A percentile compares a stretch with the other conserved stretches of the same genome.
phyloP scores from a whole-genome alignment of 2,888 invertebrate species.

The Latrodectus hesperus region DNA sequence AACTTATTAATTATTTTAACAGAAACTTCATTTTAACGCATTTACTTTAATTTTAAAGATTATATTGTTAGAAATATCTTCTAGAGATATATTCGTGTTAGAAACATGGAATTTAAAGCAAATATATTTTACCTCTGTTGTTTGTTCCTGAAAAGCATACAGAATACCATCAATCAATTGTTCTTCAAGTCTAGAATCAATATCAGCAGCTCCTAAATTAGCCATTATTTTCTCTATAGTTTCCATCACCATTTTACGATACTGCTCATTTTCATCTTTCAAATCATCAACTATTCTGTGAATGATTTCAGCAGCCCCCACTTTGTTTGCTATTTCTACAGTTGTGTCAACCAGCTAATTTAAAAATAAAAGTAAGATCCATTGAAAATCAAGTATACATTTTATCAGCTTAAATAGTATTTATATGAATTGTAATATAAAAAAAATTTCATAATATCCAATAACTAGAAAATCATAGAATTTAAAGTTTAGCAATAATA shows the following conservation, averaged over 20 bases:
- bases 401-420: too few relatives aligned
- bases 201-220: constrained; percentile 97
- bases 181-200: constrained; percentile 97
- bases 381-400: too few relatives aligned
- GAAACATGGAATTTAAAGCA: not conserved
- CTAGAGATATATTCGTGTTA: not conserved
- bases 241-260: constrained; percentile 99
- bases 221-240: constrained; percentile 99
- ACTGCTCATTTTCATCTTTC: constrained; percentile 99
- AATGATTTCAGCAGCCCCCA: constrained; percentile 99
- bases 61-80: not conserved
- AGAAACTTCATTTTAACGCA: not conserved
- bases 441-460: too few relatives aligned
- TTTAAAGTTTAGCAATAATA: too few relatives aligned
- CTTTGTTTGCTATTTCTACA: constrained; percentile 99
- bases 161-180: constrained; percentile 99
- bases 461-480: too few relatives aligned
- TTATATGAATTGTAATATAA: too few relatives aligned
- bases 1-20: too few relatives aligned
- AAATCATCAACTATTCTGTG: constrained; percentile 98
- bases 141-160: constrained; percentile 99
- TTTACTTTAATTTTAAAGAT: not conserved
- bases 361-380: not conserved
- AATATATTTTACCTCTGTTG: constrained; percentile 85
- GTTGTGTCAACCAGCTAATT: constrained; percentile 93